Evolutionary conservation across 2,888 invertebrate species (phyloP).

Genomic region (Chalcis sispes): DNA sequence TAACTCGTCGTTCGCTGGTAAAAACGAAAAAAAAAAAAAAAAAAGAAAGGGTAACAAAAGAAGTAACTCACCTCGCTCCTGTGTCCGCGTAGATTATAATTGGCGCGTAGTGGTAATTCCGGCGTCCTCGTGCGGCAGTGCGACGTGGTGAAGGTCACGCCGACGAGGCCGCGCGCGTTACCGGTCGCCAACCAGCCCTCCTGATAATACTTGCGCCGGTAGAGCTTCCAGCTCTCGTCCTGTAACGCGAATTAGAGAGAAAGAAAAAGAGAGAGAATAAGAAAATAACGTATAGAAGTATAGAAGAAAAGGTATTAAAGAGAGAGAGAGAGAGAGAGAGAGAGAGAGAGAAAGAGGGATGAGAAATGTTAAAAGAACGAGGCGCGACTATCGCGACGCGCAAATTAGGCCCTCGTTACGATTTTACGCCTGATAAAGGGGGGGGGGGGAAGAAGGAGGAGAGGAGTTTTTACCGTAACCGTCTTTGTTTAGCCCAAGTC

Average conservation of each 20-base stretch:
- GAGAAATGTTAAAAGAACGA: not conserved
- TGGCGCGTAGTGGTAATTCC: slow-evolving; percentile 92
- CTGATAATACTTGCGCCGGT: slow-evolving; percentile 96
- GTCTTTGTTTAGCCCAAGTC: too few relatives aligned
- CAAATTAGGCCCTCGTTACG: too few relatives aligned
- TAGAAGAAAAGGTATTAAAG: too few relatives aligned
- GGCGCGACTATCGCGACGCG: not conserved
- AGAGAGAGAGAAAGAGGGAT: too few relatives aligned
- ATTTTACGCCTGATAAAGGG: too few relatives aligned
- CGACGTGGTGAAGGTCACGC: slow-evolving; percentile 96
- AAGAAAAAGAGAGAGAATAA: not conserved
- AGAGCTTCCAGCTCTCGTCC: slow-evolving; percentile 97
- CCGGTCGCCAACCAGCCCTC: slow-evolving; percentile 98
- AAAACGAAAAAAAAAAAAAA: too few relatives aligned
- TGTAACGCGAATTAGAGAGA: too few relatives aligned
- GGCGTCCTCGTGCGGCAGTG: slow-evolving; percentile 89
- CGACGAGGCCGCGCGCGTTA: slow-evolving; percentile 95
- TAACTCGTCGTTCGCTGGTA: too few relatives aligned
- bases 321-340: not conserved
- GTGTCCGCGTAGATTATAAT: slow-evolving; percentile 98
- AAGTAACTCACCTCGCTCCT: slow-evolving; percentile 91
- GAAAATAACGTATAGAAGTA: not conserved
- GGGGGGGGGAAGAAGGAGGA: too few relatives aligned
- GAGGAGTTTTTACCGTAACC: too few relatives aligned
- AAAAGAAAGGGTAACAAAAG: too few relatives aligned